Conservation (phyloP, 2,888 invertebrate species). For the Philhelius pedissequus region DNA sequence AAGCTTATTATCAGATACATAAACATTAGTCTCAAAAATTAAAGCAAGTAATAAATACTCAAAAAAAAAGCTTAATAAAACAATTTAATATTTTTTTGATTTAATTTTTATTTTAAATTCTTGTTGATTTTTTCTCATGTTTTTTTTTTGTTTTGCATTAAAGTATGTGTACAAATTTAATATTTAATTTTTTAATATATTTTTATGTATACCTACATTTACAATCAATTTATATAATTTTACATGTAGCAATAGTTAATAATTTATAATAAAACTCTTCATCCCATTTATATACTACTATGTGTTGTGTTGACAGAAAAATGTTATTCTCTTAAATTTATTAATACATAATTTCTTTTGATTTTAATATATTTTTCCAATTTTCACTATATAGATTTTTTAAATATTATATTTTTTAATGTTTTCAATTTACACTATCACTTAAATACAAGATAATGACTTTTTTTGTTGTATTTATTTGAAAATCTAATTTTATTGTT, state of each 20-base stretch:
- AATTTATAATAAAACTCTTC: conserved; percentile 50
- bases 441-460: conserved; percentile 27
- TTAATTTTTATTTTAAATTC: conserved; percentile 51
- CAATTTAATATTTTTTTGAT: conserved; percentile 34
- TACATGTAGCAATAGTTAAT: conserved; percentile 43
- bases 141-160: conserved; percentile 21
- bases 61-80: too few species aligned
- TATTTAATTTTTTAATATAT: conserved; percentile 39
- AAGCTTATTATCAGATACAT: too few species aligned
- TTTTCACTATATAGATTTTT: conserved; percentile 11
- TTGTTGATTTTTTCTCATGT: conserved; percentile 16
- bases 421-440: conserved; percentile 23
- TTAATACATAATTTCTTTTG: background rate
- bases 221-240: conserved; percentile 44
- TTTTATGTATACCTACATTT: conserved; percentile 30
- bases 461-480: conserved; percentile 14
- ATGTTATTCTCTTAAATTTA: background rate
- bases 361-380: background rate
- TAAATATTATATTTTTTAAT: background rate
- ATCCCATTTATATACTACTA: conserved; percentile 17
- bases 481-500: conserved; percentile 40
- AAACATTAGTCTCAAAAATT: too few species aligned
- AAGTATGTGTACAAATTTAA: conserved; percentile 60
- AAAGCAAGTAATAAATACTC: too few species aligned
- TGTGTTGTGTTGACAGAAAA: conserved; percentile 16